Base-by-base conservation (phyloP, 2,888 invertebrate species). In the Dusona sp. region DNA sequence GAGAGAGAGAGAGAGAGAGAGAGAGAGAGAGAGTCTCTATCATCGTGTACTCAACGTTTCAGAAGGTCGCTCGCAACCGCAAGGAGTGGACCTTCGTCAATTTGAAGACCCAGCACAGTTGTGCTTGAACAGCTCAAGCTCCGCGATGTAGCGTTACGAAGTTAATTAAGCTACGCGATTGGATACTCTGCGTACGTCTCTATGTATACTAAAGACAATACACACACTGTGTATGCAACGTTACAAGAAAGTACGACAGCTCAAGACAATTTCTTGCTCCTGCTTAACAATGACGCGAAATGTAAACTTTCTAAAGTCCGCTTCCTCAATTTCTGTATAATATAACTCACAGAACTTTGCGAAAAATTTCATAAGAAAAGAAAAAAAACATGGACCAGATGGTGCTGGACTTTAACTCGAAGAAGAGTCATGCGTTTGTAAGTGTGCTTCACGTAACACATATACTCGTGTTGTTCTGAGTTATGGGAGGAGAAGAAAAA, bases 141-240 rank as follows among this genome's bases (percentile, higher is more conserved):
- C 36, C 48, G 51, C 22, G 67, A 78, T 51, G 64, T 80, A 73
- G 77, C 65, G 77, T 80, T 86, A 79, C 79, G 83, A 80, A 73
- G 81, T 86, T 86, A 84, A 86, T 84, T 81, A 86, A 84, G 78
- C 84, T 79, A 81, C 79, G 74, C 75, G 81, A 84, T 86, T 74
- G 78, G 70, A 79, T 84, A 51, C 68, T 83, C 65, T 57, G 25
- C 65, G 33, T 38, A 68, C 61, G 48, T 65, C 19, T 82, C 8
- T 42, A 36, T 45, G 64, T 77, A 38, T 25, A 19, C 36, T 42
- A 51, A 61, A 48, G 61, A 61, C 36, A 38, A 61, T 22, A 11
- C 36, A 33, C 22, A 51, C 33, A 33, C 29, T 29, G 67, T 25
- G 68, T 8, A 68, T 57, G 25, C 61, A n/a, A 36, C 61, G 61